Conservation (phyloP, 2,888 invertebrate species). For the Chrysina gloriosa region DNA sequence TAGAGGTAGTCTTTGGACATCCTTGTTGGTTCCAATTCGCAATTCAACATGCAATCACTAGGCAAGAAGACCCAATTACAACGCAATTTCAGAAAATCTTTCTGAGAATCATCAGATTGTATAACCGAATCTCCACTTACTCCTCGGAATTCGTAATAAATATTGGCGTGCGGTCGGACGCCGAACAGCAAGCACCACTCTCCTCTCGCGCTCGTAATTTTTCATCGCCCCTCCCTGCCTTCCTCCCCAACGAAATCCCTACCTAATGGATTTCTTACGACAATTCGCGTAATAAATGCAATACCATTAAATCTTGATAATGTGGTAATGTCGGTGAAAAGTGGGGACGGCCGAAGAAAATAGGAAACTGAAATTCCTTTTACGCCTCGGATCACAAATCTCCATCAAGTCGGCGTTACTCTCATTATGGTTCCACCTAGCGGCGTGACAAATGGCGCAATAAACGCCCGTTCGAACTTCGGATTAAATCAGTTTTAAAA, state of each 20-base stretch:
- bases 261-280: constrained; percentile 29
- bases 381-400: constrained; percentile 48
- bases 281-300: constrained; percentile 35
- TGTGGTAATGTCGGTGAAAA: constrained; percentile 31
- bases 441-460: constrained; percentile 52
- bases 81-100: no score
- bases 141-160: no score
- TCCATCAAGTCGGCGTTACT: constrained; percentile 50
- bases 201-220: no score
- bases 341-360: constrained; percentile 9
- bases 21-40: no score
- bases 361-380: constrained; percentile 34
- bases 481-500: constrained; percentile 47
- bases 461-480: constrained; percentile 47
- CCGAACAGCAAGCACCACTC: no score
- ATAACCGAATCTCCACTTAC: no score
- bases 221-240: neutral
- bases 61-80: no score
- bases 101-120: no score
- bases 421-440: constrained; percentile 49
- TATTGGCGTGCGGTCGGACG: no score
- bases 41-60: no score
- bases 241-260: no score
- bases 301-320: constrained; percentile 38
- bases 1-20: no score